phyloP scores from a whole-genome alignment of 2,888 invertebrate genomes.

The Yponomeuta malinellus region DNA sequence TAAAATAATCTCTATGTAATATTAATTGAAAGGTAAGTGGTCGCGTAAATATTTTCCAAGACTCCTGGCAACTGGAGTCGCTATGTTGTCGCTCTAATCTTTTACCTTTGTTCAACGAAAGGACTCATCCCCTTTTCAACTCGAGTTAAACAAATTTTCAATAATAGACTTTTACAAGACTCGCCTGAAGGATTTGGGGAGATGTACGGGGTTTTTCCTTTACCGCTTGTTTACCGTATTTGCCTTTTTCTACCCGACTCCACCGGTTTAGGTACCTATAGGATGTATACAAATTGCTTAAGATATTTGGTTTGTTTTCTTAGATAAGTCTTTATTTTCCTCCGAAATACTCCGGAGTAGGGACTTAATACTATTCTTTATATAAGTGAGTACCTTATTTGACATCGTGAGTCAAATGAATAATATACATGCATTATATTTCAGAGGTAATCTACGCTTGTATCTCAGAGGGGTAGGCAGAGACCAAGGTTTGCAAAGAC shows the following conservation, averaged over 20 bases:
- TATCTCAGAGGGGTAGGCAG: too few species aligned
- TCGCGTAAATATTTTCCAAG: conserved; percentile 41
- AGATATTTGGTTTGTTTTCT: conserved; percentile 9
- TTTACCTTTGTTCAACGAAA: conserved; percentile 47
- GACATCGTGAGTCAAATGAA: too few species aligned
- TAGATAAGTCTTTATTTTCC: conserved; percentile 23
- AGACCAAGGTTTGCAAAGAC: too few species aligned
- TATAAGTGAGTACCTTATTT: too few species aligned
- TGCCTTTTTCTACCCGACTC: conserved; percentile 5
- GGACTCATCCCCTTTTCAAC: conserved; percentile 56
- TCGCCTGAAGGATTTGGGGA: conserved; percentile 59
- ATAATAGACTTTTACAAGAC: conserved; percentile 63
- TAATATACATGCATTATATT: too few species aligned
- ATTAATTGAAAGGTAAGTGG: conserved; percentile 57
- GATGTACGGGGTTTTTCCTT: conserved; percentile 61
- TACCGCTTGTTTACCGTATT: conserved; percentile 41
- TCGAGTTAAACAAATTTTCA: conserved; percentile 66
- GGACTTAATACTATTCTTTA: too few species aligned
- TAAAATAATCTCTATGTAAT: conserved; percentile 33
- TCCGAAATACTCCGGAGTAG: background rate
- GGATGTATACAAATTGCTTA: conserved; percentile 16
- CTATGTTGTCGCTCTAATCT: conserved; percentile 47
- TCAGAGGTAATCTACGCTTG: too few species aligned
- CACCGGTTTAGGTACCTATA: background rate
- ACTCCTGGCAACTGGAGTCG: conserved; percentile 35